These are phyloP conservation scores for Micromesistius poutassou DNA, from an alignment of 2,797 vertebrate genomes.

Conservation along the genomic window DNA sequence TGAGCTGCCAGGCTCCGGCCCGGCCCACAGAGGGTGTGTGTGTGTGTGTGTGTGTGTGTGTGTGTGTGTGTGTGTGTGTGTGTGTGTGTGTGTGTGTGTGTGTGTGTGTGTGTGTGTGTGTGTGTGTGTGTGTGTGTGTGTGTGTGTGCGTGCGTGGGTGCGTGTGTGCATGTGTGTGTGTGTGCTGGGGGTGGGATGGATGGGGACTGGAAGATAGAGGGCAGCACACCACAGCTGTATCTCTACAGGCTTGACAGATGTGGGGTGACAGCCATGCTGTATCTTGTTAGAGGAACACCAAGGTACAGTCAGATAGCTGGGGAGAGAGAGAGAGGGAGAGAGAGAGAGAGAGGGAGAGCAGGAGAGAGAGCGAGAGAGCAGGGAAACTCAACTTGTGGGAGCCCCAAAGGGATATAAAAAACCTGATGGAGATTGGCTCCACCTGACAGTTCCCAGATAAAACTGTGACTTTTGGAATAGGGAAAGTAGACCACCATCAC, in stretches of 20 bases:
- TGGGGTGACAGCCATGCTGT: conserved; percentile 19
- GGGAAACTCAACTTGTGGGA: too few species aligned
- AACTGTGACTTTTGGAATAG: too few species aligned
- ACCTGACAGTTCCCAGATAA: too few species aligned
- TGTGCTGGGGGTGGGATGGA: background rate
- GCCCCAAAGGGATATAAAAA: too few species aligned
- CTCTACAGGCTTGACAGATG: conserved; percentile 1
- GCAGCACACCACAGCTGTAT: background rate
- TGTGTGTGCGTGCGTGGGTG: background rate
- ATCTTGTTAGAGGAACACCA: conserved; percentile 7
- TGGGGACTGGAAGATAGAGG: background rate
- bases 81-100: background rate
- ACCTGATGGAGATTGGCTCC: too few species aligned
- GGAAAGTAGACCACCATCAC: too few species aligned
- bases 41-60: too few species aligned
- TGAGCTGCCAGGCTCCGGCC: background rate
- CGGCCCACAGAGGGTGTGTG: background rate
- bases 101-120: background rate
- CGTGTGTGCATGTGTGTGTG: background rate
- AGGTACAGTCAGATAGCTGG: background rate
- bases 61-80: background rate
- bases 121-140: background rate
- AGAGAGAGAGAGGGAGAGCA: conserved; percentile 1
- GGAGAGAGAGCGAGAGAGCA: background rate
- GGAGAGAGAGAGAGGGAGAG: background rate